These are phyloP conservation scores for Andinoacara biseriatus DNA, from an alignment of 2,113 vertebrate species.

Conservation along the genomic window DNA sequence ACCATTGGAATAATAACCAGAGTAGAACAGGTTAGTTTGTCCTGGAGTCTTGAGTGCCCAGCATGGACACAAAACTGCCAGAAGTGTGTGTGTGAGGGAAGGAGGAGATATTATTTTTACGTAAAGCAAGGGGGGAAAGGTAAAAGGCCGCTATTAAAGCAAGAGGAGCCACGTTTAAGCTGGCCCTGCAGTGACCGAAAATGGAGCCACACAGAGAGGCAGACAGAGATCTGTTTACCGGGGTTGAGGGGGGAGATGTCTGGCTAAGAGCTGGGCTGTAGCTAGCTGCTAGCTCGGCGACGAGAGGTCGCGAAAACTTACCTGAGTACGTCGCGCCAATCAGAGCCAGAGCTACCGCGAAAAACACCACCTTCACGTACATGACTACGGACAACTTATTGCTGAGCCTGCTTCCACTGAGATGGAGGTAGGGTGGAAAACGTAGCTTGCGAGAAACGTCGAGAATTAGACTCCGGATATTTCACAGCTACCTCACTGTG, in stretches of 20 bases:
- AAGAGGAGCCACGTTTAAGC: too few relatives aligned
- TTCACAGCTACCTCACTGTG: slow-evolving; percentile 20
- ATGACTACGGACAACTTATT: slow-evolving; percentile 59
- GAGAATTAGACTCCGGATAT: slow-evolving; percentile 10
- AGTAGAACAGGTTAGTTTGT: neutral
- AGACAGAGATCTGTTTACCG: neutral
- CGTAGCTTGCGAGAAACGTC: slow-evolving; percentile 2
- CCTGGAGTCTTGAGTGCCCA: slow-evolving; percentile 22
- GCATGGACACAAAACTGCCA: slow-evolving; percentile 21
- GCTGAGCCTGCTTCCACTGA: neutral
- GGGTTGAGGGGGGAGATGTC: neutral
- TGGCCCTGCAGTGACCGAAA: neutral
- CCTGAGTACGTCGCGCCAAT: slow-evolving; percentile 55
- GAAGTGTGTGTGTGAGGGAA: neutral
- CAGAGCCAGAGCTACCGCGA: slow-evolving; percentile 53
- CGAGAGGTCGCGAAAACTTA: slow-evolving; percentile 71
- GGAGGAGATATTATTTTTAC: accelerated
- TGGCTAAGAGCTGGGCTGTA: neutral
- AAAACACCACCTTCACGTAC: slow-evolving; percentile 65
- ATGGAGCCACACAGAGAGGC: neutral
- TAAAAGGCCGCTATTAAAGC: neutral
- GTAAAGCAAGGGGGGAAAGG: neutral
- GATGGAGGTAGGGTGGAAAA: accelerated
- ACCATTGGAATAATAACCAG: neutral
- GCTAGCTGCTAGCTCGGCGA: slow-evolving; percentile 59